These are phyloP conservation scores for Umimayanthus kanabou DNA, from an alignment of 92 coral and sea anemone genomes.

Conservation along the genomic window DNA sequence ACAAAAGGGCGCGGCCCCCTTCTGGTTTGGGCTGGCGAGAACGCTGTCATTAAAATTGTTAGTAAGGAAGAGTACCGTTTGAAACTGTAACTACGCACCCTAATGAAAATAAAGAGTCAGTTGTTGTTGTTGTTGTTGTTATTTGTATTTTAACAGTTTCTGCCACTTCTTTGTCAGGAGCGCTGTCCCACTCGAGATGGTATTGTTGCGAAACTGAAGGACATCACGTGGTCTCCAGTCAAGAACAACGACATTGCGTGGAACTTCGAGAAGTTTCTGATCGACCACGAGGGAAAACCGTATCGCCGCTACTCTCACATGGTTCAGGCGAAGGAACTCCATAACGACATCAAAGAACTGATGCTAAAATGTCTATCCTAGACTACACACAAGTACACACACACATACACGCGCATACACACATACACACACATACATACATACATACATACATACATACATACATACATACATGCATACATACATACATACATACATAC, in stretches of 20 bases:
- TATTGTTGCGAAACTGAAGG: slow-evolving; percentile 57
- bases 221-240: slow-evolving; percentile 56
- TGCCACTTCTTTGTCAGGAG: slow-evolving; percentile 31
- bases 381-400: neutral
- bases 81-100: too few relatives aligned
- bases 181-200: slow-evolving; percentile 81
- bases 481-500: too few relatives aligned
- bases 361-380: slow-evolving; percentile 27
- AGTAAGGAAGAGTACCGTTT: too few relatives aligned
- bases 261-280: slow-evolving; percentile 63
- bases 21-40: too few relatives aligned
- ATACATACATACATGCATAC: too few relatives aligned
- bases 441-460: too few relatives aligned
- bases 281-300: slow-evolving; percentile 60
- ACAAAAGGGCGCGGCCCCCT: too few relatives aligned
- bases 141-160: neutral
- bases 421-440: neutral
- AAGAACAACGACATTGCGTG: slow-evolving; percentile 58
- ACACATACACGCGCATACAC: neutral
- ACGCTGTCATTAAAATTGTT: too few relatives aligned
- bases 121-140: too few relatives aligned
- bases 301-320: slow-evolving; percentile 51
- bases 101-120: too few relatives aligned
- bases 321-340: slow-evolving; percentile 46
- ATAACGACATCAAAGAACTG: slow-evolving; percentile 44